phyloP scores from a whole-genome alignment of 2,888 invertebrate species.

The Nudaria mundana region DNA sequence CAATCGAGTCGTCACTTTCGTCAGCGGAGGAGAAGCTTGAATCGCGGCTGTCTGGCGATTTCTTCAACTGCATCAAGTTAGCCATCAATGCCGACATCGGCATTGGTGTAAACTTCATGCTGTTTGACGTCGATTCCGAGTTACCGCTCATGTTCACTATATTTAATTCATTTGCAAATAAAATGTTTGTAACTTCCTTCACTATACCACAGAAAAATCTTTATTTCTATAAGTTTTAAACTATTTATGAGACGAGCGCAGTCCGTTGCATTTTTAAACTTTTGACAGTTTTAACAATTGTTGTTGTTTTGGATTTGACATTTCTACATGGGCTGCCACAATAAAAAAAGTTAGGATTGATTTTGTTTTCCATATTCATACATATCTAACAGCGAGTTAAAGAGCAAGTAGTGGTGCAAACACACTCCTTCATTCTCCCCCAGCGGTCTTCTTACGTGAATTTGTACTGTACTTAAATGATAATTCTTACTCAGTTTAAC shows the following conservation, averaged over 20 bases:
- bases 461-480: no score
- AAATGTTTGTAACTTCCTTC: constrained; percentile 7
- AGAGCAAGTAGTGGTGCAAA: no score
- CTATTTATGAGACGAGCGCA: no score
- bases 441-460: no score
- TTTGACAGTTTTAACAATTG: constrained; percentile 17
- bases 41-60: constrained; percentile 49
- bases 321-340: no score
- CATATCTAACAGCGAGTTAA: no score
- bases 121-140: constrained; percentile 63
- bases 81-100: constrained; percentile 71
- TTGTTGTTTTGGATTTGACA: background rate
- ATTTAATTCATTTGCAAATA: constrained; percentile 15
- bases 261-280: constrained; percentile 26
- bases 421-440: no score
- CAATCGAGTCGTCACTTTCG: constrained; percentile 60
- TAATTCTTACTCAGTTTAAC: no score
- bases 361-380: no score
- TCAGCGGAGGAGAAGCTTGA: constrained; percentile 55
- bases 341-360: no score
- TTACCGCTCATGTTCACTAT: constrained; percentile 52
- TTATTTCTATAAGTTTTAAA: constrained; percentile 13
- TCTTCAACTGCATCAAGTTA: constrained; percentile 58
- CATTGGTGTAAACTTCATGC: constrained; percentile 70
- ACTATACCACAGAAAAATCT: background rate